Conservation (phyloP, 2,113 vertebrate genomes). For the Solea senegalensis region DNA sequence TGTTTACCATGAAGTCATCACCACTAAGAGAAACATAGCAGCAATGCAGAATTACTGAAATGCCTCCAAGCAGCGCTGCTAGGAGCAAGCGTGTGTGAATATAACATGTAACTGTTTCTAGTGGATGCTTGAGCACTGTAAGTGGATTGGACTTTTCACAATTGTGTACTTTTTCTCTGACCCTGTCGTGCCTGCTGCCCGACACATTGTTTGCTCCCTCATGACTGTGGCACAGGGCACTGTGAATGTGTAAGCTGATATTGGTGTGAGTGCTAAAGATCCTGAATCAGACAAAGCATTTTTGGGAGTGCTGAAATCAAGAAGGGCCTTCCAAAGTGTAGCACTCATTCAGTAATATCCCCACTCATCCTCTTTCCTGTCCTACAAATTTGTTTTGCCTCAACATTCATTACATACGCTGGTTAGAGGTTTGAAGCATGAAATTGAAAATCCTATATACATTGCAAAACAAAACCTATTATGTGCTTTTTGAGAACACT, state of each 20-base stretch:
- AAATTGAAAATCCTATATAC: slow-evolving; percentile 40
- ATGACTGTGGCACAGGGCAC: slow-evolving; percentile 58
- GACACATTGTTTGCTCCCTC: slow-evolving; percentile 48
- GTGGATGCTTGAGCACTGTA: slow-evolving; percentile 56
- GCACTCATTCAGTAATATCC: slow-evolving; percentile 33
- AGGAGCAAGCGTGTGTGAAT: slow-evolving; percentile 76
- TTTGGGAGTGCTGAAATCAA: slow-evolving; percentile 89
- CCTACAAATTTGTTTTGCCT: slow-evolving; percentile 1
- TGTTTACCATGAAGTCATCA: slow-evolving; percentile 79
- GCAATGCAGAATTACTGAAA: slow-evolving; percentile 82
- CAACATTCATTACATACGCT: slow-evolving; percentile 2
- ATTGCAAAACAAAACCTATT: slow-evolving; percentile 37
- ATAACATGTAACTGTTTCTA: slow-evolving; percentile 73
- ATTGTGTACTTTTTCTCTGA: slow-evolving; percentile 33
- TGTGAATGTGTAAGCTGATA: slow-evolving; percentile 87
- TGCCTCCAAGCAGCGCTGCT: slow-evolving; percentile 78
- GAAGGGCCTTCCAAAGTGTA: slow-evolving; percentile 72
- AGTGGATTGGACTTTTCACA: slow-evolving; percentile 56
- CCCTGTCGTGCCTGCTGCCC: slow-evolving; percentile 23
- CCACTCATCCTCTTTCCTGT: slow-evolving; percentile 26
- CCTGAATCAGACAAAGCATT: slow-evolving; percentile 90
- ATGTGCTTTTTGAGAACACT: slow-evolving; percentile 33
- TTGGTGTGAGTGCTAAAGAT: slow-evolving; percentile 91
- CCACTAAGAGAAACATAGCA: slow-evolving; percentile 34
- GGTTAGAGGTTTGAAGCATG: slow-evolving; percentile 9